phyloP scores from a whole-genome alignment of 2,888 invertebrate genomes.

The Hemistola chrysoprasaria region DNA sequence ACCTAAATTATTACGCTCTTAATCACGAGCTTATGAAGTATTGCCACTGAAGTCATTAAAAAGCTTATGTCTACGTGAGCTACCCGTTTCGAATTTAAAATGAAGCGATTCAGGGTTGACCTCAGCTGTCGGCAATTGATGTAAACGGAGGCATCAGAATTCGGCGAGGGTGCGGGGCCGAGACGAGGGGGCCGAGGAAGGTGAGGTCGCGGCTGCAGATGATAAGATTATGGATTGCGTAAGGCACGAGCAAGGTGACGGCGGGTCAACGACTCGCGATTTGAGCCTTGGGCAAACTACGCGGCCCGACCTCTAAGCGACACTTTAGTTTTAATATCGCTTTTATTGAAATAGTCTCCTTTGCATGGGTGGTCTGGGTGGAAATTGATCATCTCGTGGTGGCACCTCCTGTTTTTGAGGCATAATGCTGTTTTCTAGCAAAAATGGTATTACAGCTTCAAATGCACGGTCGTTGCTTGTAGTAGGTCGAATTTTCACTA shows the following conservation, averaged over 20 bases:
- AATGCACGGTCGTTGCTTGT: no score
- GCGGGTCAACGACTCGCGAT: conserved; percentile 74
- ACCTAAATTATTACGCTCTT: no score
- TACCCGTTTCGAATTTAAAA: conserved; percentile 41
- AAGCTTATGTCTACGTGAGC: conserved; percentile 27
- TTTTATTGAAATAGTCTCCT: conserved; percentile 10
- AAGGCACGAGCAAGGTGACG: conserved; percentile 75
- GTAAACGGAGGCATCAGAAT: conserved; percentile 48
- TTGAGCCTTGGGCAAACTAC: conserved; percentile 72
- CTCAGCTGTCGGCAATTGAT: conserved; percentile 40
- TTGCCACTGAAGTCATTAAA: conserved; percentile 6
- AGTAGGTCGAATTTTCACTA: no score
- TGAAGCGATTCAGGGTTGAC: conserved; percentile 42
- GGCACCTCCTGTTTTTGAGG: no score
- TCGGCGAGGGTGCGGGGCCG: conserved; percentile 50
- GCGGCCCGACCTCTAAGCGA: conserved; percentile 67
- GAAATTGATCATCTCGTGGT: no score
- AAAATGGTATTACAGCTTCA: no score
- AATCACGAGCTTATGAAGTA: no score
- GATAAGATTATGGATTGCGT: conserved; percentile 81
- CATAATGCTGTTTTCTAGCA: no score
- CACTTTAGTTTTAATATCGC: conserved; percentile 46
- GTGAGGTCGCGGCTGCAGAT: conserved; percentile 65
- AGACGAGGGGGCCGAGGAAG: conserved; percentile 53
- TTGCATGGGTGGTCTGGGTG: background rate